Conservation (phyloP, 2,113 vertebrate genomes). For the Phylloscopus trochiloides region DNA sequence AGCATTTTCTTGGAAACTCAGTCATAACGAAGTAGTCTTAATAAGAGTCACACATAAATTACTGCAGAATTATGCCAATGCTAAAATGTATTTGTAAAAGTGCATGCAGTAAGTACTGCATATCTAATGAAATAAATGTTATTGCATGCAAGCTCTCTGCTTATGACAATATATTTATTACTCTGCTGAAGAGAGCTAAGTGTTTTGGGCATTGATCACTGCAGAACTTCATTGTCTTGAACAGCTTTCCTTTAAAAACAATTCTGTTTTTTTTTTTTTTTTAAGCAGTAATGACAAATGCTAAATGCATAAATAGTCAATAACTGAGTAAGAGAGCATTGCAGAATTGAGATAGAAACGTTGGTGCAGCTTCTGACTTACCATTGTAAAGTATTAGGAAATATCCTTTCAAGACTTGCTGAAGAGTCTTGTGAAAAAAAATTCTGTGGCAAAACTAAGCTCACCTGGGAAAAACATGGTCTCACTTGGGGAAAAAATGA, state of each 20-base stretch:
- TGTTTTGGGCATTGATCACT: constrained; percentile 58
- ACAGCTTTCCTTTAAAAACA: constrained; percentile 24
- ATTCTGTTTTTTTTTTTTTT: constrained; percentile 2
- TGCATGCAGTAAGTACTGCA: constrained; percentile 43
- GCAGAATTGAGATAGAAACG: not conserved
- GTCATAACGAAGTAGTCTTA: constrained; percentile 5
- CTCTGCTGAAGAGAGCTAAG: constrained; percentile 29
- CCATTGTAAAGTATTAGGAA: not conserved
- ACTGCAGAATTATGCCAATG: constrained; percentile 37
- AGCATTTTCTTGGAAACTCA: constrained; percentile 57
- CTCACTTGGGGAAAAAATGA: not conserved
- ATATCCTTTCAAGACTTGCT: not conserved
- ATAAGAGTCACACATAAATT: constrained; percentile 54
- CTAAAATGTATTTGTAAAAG: constrained; percentile 48
- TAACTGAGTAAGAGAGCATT: not conserved
- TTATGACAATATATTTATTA: constrained; percentile 55
- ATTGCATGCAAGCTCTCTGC: not conserved
- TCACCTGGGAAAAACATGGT: not conserved
- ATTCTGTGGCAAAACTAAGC: not conserved
- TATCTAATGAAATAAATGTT: constrained; percentile 62
- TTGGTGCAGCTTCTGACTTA: not conserved
- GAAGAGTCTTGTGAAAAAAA: not conserved
- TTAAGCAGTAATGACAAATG: constrained; percentile 38
- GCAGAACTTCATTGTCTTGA: constrained; percentile 54
- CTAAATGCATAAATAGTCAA: not conserved